Conservation (phyloP, 2,888 invertebrate genomes). For the Lochmaea crataegi region DNA sequence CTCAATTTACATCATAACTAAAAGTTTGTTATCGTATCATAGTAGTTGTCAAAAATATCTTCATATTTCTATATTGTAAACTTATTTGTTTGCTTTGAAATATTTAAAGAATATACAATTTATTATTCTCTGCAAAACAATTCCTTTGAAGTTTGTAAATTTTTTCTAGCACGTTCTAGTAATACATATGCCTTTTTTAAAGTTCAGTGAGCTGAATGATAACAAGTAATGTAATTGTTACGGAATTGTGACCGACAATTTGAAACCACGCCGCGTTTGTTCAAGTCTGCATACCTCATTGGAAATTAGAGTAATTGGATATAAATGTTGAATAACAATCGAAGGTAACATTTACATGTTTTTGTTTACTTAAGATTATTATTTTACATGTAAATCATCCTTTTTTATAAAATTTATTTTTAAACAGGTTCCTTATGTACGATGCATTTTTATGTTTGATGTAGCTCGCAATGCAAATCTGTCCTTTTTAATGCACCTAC, state of each 20-base stretch:
- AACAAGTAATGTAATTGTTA: slow-evolving; percentile 15
- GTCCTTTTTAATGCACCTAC: too few species aligned
- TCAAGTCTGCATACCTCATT: neutral
- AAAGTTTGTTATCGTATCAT: neutral
- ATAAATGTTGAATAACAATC: slow-evolving; percentile 13
- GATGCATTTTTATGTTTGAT: too few species aligned
- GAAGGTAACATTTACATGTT: neutral
- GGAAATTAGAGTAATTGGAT: slow-evolving; percentile 12
- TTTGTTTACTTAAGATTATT: neutral
- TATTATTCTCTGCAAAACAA: neutral
- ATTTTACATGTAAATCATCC: too few species aligned
- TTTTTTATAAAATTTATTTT: too few species aligned
- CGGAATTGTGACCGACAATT: slow-evolving; percentile 15
- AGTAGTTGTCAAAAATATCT: neutral
- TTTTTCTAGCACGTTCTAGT: slow-evolving; percentile 3
- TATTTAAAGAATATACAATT: neutral
- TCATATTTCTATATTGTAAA: neutral
- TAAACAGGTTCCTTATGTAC: too few species aligned
- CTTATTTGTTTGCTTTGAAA: neutral
- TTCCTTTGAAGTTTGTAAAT: slow-evolving; percentile 4
- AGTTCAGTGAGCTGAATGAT: slow-evolving; percentile 8
- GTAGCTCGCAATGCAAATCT: too few species aligned
- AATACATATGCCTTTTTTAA: neutral
- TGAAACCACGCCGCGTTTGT: neutral
- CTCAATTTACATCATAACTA: neutral